Base-by-base conservation (phyloP, 2,888 invertebrate genomes). In the Eretmocerus hayati region DNA sequence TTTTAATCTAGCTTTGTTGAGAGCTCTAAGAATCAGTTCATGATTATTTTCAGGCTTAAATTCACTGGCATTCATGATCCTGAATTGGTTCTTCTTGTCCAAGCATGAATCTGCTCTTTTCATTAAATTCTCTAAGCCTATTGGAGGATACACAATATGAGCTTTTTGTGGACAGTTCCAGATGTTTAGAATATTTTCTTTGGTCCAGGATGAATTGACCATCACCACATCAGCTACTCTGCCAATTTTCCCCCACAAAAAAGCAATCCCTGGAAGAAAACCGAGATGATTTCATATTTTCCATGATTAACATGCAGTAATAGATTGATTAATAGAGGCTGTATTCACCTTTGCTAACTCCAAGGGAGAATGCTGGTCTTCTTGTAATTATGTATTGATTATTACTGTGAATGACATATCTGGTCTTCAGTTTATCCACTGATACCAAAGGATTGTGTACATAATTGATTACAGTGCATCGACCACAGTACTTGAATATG, bases 41-140 rank as follows among this genome's bases (percentile, higher is more conserved):
- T 99, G 97, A 72, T 99, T 90, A 72, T 99, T 99, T 74, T 99
- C 97, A 0, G 94, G 94, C 1, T 96, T 77, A 75, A 96, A 97
- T 74, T 99, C 97, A 0, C 90, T 91, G 37, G 99, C 81, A 0
- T 95, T 94, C 38, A 97, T 72, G 50, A 99, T 87, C 26, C 81
- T 75, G 53, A 85, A 84, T 1, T 72, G 72, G 16, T 75, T 58
- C 19, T 56, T 54, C 50, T 72, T 73, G 26, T 78, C 72, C 2
- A 78, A 73, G 20, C 69, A 64, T 8, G 73, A 70, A 5, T 75
- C 70, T 21, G 75, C 71, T 31, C 84, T 65, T 19, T 67, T 69
- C 59, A 78, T 80, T 33, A 89, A 75, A 54, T 80, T 77, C 41
- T 77, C 76, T 0, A 90, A 87, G 72, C 95, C 92, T 71, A 96